These are phyloP conservation scores for Bombus waltoni DNA, from an alignment of 1,140 invertebrate genomes.

Conservation along the genomic window DNA sequence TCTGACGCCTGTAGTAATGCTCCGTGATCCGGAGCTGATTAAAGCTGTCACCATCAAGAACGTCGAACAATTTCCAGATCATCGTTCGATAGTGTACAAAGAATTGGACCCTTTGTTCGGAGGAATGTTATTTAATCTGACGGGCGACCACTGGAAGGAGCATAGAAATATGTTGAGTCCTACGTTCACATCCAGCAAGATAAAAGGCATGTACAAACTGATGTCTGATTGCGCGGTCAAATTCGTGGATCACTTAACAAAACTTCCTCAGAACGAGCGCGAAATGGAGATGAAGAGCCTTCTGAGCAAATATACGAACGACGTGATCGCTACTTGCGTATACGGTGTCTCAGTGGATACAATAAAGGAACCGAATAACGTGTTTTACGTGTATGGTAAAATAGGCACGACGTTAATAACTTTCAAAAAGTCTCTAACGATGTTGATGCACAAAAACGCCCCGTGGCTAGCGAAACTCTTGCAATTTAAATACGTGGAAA, in stretches of 20 bases:
- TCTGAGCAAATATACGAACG: constrained; percentile 83
- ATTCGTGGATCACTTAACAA: constrained; percentile 67
- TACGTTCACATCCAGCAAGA: constrained; percentile 75
- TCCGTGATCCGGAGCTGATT: constrained; percentile 78
- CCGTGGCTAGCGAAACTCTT: neutral
- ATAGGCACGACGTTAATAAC: constrained; percentile 36
- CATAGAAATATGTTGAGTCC: constrained; percentile 71
- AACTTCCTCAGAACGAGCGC: neutral
- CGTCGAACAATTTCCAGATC: constrained; percentile 76
- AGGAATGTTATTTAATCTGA: constrained; percentile 72
- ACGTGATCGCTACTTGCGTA: constrained; percentile 83
- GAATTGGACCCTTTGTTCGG: constrained; percentile 70
- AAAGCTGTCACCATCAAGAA: constrained; percentile 71
- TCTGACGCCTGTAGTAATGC: constrained; percentile 68
- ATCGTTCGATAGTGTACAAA: constrained; percentile 68
- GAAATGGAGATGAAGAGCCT: constrained; percentile 33
- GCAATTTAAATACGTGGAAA: constrained; percentile 1
- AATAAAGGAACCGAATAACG: constrained; percentile 82
- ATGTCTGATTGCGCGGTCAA: constrained; percentile 55
- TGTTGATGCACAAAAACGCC: constrained; percentile 5
- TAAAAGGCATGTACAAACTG: constrained; percentile 71
- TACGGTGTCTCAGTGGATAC: constrained; percentile 46
- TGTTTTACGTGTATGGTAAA: constrained; percentile 83
- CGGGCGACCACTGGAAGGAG: constrained; percentile 72
- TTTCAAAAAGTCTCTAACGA: neutral